These are phyloP conservation scores for Teleopsis dalmanni DNA, from an alignment of 1,140 invertebrate species.

Conservation along the genomic window DNA sequence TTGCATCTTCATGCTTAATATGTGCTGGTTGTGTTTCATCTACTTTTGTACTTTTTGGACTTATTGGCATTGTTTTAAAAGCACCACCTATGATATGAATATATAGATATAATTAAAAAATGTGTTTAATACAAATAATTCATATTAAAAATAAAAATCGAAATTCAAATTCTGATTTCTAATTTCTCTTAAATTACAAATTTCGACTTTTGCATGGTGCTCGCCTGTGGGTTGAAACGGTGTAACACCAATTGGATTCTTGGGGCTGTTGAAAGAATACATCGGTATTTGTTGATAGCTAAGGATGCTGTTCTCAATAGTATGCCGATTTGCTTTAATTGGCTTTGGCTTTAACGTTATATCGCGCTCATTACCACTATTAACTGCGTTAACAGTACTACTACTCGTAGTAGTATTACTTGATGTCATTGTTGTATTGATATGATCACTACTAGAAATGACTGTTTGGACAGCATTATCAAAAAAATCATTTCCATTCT, in stretches of 20 bases:
- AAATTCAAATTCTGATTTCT: constrained; percentile 1
- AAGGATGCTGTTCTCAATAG: constrained; percentile 45
- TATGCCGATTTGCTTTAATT: constrained; percentile 62
- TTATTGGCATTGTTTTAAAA: constrained; percentile 74
- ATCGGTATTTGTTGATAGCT: constrained; percentile 46
- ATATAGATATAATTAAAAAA: constrained; percentile 3
- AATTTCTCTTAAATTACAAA: constrained; percentile 1
- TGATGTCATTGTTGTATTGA: neutral
- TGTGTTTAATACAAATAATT: too few relatives aligned
- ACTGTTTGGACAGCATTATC: too few relatives aligned
- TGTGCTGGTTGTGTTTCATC: constrained; percentile 23
- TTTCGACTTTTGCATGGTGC: constrained; percentile 15
- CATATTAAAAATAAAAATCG: neutral
- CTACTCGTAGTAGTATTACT: neutral
- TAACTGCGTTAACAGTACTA: neutral
- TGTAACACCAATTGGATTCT: constrained; percentile 69
- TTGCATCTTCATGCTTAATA: constrained; percentile 31
- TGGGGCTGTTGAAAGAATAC: constrained; percentile 61
- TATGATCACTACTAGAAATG: too few relatives aligned
- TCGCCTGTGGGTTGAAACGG: constrained; percentile 74
- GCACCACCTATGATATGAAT: constrained; percentile 54
- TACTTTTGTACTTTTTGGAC: constrained; percentile 39
- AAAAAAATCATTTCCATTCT: too few relatives aligned
- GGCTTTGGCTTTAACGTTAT: constrained; percentile 75
- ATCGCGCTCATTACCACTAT: constrained; percentile 2